Evolutionary conservation across 2,888 invertebrate species (phyloP), one percentile per base, ranked within the genome.

Genomic region (Drosophila multiciliata): DNA sequence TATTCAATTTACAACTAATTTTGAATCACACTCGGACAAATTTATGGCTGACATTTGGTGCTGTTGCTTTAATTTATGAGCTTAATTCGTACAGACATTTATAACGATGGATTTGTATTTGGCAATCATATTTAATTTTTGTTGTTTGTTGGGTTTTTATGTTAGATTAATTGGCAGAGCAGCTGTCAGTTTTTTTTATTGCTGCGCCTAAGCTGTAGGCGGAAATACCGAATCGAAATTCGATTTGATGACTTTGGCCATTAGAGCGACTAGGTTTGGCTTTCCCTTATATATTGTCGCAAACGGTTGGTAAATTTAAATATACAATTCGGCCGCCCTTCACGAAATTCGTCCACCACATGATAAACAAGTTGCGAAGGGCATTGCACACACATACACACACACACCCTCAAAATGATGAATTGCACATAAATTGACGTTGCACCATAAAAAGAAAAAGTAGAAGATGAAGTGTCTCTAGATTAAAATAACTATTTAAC

Each of bases 61-160:
- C 62, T 66, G 38, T 65, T 67, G 66, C 52, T 83, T 80, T 86
- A 78, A 89, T 85, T 85, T 89, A 89, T 86, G 85, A 89, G 89
- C 87, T 78, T 74, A 80, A 89, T 78, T 80, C 83, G 76, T 64
- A 66, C 76, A 80, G 80, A 89, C 89, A 89, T 84, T 87, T 75
- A 89, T 76, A 89, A 76, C 76, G 87, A 89, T 86, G 87, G 82
- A 89, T 86, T 80, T 89, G 80, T 66, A 78, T 87, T 82, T 84
- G 60, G 58, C 6, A 36, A 26, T 50, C 1, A n/a, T 73, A 69
- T 69, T 60, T 61, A 42, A 58, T 15, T 35, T 11, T 17, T 61
- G 12, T 55, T n/a, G 36, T n/a, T 8, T 6, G 52, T 38, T 54
- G 52, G 52, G 42, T 49, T 75, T 72, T 65, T 50, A 64, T 73